Evolutionary conservation across 2,888 invertebrate species (phyloP).

Genomic region (Sthenelais limicola): DNA sequence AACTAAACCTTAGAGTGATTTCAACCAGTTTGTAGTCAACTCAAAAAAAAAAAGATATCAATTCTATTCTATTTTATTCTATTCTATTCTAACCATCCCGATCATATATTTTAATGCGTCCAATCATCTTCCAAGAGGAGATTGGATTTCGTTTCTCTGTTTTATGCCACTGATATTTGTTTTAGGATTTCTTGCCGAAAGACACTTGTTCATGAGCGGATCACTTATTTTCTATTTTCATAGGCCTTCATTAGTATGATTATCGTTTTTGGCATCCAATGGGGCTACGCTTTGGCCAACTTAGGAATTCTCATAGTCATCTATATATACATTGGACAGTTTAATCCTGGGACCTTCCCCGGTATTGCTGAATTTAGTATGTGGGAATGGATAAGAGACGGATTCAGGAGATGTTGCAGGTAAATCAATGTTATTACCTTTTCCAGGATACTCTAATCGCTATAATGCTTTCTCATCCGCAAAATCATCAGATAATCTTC

Average conservation of each 20-base stretch:
- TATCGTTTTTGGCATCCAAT: slow-evolving; percentile 94
- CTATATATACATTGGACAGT: slow-evolving; percentile 95
- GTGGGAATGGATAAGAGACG: slow-evolving; percentile 69
- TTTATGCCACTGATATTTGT: no score
- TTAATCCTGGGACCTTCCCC: slow-evolving; percentile 95
- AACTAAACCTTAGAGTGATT: no score
- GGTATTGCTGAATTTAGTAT: slow-evolving; percentile 76
- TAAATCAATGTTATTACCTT: slow-evolving; percentile 47
- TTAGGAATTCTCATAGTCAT: slow-evolving; percentile 86
- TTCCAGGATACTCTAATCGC: background rate
- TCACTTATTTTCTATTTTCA: slow-evolving; percentile 57
- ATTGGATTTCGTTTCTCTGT: no score
- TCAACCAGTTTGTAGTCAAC: no score
- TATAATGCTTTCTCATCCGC: background rate
- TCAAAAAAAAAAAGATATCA: no score
- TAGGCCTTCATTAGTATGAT: slow-evolving; percentile 89
- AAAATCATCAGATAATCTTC: no score
- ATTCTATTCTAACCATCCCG: no score
- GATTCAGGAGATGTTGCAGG: slow-evolving; percentile 66
- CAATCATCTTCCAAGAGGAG: no score
- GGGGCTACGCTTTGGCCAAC: slow-evolving; percentile 91
- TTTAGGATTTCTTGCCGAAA: no score
- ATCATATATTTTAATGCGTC: no score
- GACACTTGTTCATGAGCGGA: no score
- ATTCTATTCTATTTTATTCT: no score